phyloP scores from a whole-genome alignment of 2,797 vertebrate genomes.

The Avahi laniger region DNA sequence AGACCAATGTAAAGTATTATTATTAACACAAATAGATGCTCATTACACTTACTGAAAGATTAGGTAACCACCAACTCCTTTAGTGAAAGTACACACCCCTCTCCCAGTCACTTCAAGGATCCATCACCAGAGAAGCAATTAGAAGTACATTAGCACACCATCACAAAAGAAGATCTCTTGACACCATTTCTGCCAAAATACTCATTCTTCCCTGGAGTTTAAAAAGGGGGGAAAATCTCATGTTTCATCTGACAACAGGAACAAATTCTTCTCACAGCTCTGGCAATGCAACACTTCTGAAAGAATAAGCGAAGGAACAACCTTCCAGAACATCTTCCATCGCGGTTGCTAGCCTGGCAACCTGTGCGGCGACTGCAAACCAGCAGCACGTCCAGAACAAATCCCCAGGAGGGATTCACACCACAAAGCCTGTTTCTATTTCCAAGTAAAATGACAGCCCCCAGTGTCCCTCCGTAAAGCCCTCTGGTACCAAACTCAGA shows the following conservation, averaged over 20 bases:
- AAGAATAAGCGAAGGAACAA: background rate
- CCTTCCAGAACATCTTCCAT: no score
- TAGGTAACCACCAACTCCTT: background rate
- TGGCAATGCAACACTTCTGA: background rate
- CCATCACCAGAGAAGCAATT: background rate
- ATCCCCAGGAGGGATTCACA: background rate
- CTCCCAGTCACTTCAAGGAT: background rate
- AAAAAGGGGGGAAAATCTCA: background rate
- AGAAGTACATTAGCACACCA: background rate
- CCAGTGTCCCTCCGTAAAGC: background rate
- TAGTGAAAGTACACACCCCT: background rate
- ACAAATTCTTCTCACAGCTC: background rate
- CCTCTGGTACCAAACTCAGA: background rate
- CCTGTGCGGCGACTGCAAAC: background rate
- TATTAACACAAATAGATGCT: background rate
- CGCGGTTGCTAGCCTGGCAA: background rate
- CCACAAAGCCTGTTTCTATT: background rate
- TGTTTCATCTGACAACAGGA: background rate
- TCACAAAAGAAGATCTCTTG: background rate
- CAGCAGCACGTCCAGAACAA: no score
- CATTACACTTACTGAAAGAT: background rate
- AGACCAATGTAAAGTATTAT: background rate
- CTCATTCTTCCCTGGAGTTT: conserved; percentile 32
- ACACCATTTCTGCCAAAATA: background rate
- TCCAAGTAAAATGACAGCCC: background rate